Base-by-base conservation (phyloP, 2,113 vertebrate genomes). In the Plecturocebus donacophilus region DNA sequence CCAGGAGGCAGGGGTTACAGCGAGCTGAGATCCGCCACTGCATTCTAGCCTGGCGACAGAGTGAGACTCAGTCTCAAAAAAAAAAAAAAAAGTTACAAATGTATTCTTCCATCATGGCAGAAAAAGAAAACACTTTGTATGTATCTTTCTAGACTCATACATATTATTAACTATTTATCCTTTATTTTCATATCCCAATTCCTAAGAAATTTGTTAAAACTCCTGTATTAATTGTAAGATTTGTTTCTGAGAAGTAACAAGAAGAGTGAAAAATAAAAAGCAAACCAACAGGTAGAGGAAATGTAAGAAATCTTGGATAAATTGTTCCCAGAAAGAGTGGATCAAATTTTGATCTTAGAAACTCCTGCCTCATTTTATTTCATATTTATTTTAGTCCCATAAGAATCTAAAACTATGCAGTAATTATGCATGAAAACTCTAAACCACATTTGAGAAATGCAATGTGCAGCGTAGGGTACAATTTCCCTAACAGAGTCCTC, bases 171-270 rank as follows among this genome's bases (percentile, higher is more conserved):
- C 17, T 42, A 66, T 85, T 45, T 58, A 25, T 86, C 30, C 71
- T 84, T 95, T 79, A 38, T 27, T 92, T 87, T 84, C n/a, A 83
- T 94, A 90, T 45, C 8, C 16, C 64, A 87, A 40, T 75, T 87
- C 45, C 73, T 42, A 35, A 94, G 61, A 90, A 87, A 81, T 52
- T 9, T 77, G 32, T 80, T 56, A 27, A 75, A 70, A 87, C 12
- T 68, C 1, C 52, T 84, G 0, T 14, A 35, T 79, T 90, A 76
- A 47, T 58, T 83, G 14, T 87, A 87, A 89, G 35, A 79, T 5
- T 84, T 90, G 9, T 32, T 92, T 87, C 47, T 87, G 38, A 81
- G 64, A 96, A 94, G 25, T 61, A 82, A 42, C 6, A 94, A 75
- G 6, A 61, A 83, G 6, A 52, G 11, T 19, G 79, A 45, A 64